Evolutionary conservation across 2,888 invertebrate species (phyloP).

Genomic region (Rhingia rostrata): DNA sequence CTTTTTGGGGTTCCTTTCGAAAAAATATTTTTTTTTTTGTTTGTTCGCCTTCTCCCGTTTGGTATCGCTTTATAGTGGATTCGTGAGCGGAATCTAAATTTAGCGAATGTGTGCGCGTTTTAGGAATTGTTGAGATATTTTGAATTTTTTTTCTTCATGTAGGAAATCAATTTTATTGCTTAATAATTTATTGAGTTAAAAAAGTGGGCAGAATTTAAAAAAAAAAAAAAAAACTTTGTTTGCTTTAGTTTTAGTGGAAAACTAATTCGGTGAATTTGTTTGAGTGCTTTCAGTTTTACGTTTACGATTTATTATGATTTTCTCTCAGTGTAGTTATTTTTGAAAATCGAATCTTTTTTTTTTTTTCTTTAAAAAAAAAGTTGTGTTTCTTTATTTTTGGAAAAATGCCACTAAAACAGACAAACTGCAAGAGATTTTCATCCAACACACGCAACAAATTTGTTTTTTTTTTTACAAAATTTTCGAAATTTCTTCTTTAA

Average conservation of each 20-base stretch:
- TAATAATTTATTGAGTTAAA: conserved; percentile 8
- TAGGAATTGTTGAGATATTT: conserved; percentile 22
- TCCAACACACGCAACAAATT: neutral
- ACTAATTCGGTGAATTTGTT: neutral
- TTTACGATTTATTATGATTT: conserved; percentile 12
- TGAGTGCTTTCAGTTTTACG: conserved; percentile 6
- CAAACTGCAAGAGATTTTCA: conserved; percentile 20
- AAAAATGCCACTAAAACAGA: conserved; percentile 61
- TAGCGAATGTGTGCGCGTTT: conserved; percentile 53
- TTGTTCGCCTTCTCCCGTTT: conserved; percentile 10
- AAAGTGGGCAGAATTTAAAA: conserved; percentile 3
- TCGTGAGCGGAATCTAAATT: conserved; percentile 71
- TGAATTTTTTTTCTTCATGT: conserved; percentile 1
- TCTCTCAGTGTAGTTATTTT: conserved; percentile 14
- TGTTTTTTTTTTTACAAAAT: conserved; percentile 30
- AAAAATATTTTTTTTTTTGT: conserved; percentile 23
- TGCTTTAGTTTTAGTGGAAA: conserved; percentile 11
- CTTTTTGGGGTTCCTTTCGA: conserved; percentile 37
- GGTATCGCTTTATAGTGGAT: conserved; percentile 34
- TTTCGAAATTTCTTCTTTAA: conserved; percentile 13
- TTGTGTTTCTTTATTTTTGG: conserved; percentile 40
- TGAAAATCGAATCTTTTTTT: conserved; percentile 19
- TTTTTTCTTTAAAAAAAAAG: too few species aligned
- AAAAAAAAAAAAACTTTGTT: conserved; percentile 28
- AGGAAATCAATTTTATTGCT: conserved; percentile 27